Evolutionary conservation across 2,113 vertebrate species (phyloP).

Genomic region (Saguinus midas): DNA sequence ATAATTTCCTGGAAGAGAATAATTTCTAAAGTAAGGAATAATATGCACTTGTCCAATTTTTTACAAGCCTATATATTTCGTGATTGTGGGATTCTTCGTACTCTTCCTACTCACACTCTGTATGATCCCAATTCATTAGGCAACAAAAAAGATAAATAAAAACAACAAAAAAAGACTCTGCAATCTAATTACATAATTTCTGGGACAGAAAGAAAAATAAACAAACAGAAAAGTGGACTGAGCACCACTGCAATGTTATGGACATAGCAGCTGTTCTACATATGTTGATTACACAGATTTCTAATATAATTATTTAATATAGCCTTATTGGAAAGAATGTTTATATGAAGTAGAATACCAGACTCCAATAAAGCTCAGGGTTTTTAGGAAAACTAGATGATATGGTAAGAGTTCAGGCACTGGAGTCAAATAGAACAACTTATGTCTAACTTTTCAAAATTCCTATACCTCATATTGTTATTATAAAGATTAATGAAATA

Average conservation of each 20-base stretch:
- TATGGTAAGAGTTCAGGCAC: not conserved
- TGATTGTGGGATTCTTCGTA: not conserved
- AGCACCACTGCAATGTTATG: not conserved
- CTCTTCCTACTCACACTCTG: not conserved
- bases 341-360: not conserved
- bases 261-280: not conserved
- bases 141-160: not conserved
- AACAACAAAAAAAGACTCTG: not conserved
- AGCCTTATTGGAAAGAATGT: not conserved
- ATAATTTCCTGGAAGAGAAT: not conserved
- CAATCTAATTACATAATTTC: not conserved
- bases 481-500: not conserved
- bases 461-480: not conserved
- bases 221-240: not conserved
- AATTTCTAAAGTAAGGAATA: not conserved
- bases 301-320: not conserved
- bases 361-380: not conserved
- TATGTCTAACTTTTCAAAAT: not conserved
- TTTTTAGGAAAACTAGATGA: not conserved
- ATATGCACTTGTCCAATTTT: not conserved
- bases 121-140: not conserved
- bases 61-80: not conserved
- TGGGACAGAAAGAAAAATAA: not conserved
- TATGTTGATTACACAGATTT: not conserved
- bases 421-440: not conserved